Conservation (phyloP, 2,113 vertebrate genomes). For the Morone chrysops region DNA sequence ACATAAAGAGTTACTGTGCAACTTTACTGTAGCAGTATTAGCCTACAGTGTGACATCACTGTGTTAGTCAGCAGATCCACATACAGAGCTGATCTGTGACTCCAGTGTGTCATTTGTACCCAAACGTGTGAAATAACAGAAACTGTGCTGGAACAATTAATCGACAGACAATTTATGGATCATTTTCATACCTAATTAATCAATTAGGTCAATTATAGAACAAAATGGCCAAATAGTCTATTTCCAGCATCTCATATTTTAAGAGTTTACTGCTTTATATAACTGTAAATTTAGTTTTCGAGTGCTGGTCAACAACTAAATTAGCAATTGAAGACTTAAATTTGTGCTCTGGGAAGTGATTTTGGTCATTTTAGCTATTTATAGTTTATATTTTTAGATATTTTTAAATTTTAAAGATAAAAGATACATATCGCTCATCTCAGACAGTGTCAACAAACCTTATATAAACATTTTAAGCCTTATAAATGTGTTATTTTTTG, state of each 20-base stretch:
- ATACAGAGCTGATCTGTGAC: not conserved
- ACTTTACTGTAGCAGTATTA: not conserved
- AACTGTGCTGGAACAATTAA: not conserved
- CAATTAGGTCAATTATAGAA: not conserved
- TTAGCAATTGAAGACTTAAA: not conserved
- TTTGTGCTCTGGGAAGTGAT: not conserved
- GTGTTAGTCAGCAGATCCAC: conserved; percentile 25
- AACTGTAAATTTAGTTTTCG: not conserved
- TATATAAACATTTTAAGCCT: not conserved
- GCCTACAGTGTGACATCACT: conserved; percentile 33
- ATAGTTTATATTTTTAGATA: too few relatives aligned
- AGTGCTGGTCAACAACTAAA: too few relatives aligned
- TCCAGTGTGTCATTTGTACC: not conserved
- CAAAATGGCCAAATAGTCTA: too few relatives aligned
- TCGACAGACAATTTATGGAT: too few relatives aligned
- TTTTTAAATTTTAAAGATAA: not conserved
- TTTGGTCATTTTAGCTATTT: not conserved
- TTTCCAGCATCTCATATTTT: not conserved
- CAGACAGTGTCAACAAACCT: not conserved
- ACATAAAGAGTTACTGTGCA: not conserved
- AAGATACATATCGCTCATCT: not conserved
- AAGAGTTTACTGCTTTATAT: too few relatives aligned
- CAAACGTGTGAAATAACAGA: not conserved
- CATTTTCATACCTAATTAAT: too few relatives aligned
- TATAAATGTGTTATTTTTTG: not conserved